Base-by-base conservation (phyloP, 2,888 invertebrate genomes). In the Aplocera efformata region DNA sequence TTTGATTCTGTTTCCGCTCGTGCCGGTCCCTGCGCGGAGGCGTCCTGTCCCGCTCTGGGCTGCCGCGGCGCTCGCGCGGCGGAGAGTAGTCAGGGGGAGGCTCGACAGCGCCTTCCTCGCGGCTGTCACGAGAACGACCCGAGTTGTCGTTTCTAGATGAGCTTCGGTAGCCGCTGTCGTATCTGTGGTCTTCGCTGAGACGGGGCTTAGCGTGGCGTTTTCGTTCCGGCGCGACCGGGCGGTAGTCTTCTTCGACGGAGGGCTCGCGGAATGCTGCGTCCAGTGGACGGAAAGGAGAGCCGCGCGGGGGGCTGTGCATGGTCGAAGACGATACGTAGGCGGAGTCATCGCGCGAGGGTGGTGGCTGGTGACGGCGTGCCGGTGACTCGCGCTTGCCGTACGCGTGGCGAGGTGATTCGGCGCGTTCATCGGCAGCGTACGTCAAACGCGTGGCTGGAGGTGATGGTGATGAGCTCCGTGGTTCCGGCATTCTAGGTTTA, bases 81-180 rank as follows among this genome's bases (percentile, higher is more conserved):
- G 93, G 93, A 1, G 92, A 93, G 60, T 93, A 93, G 63, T 93
- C 93, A 1, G 93, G 93, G 1, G 93, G 92, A 4, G 93, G 93
- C 62, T 93, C 93, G 11, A 86, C 81, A 1, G 90, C 79, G 17
- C 84, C 90, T 58, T 85, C 86, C 32, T 88, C 86, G 10, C 75
- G 79, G 35, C 85, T 84, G 44, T 86, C 86, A 1, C 85, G 78
- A 0, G 88, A 88, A 10, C 89, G 75, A 3, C 83, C 86, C 1
- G 89, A 88, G 56, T 84, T 83, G 50, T 89, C 90, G 55, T 90
- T 90, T 6, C 90, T 64, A 0, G 90, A 90, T 6, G 90, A 90
- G 50, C 89, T 90, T 40, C 90, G 78, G 57, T 90, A 90, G 1
- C 90, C 90, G 58, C 89, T 90, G 42, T 90, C 90, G 53, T 90